Evolutionary conservation across 2,113 vertebrate species (phyloP), one percentile per base, ranked within the genome.

Genomic region (Otis tarda): DNA sequence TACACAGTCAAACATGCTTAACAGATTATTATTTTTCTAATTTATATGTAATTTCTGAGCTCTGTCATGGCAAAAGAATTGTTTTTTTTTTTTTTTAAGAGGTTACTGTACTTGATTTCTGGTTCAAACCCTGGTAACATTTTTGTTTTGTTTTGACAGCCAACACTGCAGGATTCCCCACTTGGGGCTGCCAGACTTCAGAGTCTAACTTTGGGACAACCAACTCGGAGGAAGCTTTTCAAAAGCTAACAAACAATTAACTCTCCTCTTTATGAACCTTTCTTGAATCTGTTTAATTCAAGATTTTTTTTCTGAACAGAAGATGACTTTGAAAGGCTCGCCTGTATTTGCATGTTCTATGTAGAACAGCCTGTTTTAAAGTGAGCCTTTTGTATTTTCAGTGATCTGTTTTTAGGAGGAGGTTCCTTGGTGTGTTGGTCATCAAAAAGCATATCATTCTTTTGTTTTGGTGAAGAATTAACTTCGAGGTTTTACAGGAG

Each of bases 221-320:
- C 92, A 25, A 37, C 18, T 45, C 95, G 95, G 28, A 98, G 82
- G 91, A 96, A 97, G 88, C 98, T 98, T 87, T 98, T 98, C 74
- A 94, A 96, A 89, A 71, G 33, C 28, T 89, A 49, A 74, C 45
- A 43, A 47, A 59, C 45, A 85, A 64, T 61, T 85, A 90, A 39
- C 31, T 63, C 8, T 78, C 65, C 30, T 79, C 6, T 3, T 45
- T 50, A 55, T 14, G n/a, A 89, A 41, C 31, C 10, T 33, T 43
- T 41, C 63, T 18, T 49, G n/a, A 61, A 73, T 37, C 17, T 27
- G 8, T 65, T 89, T 22, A 1, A 1, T 30, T 82, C 49, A 57
- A 6, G 35, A 6, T 22, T n/a, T 22, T n/a, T 73, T 59, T 37
- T 37, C 37, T 37, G 37, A 37, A 37, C 37, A 9, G 37, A 37